Percentiles rank a stretch among this genome's conserved stretches.
phyloP scores from a whole-genome alignment of 2,113 vertebrate species.

The Ammodytes dubius region DNA sequence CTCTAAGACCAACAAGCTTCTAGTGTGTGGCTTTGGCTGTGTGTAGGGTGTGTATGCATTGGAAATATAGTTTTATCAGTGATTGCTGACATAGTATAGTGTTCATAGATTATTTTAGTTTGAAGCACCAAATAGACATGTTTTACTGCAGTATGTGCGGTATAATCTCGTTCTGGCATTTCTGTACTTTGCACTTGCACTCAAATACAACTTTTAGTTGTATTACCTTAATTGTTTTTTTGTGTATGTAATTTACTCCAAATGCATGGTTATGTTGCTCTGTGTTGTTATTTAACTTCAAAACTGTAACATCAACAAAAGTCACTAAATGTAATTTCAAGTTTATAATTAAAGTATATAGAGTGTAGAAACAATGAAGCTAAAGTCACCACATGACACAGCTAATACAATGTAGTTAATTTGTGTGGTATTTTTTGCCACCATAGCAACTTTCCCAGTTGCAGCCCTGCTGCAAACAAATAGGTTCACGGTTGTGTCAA shows the following conservation, averaged over 20 bases:
- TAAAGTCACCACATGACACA: not conserved
- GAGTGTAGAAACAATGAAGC: not conserved
- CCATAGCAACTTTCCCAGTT: slow-evolving; percentile 18
- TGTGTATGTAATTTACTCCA: too few species aligned
- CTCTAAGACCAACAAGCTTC: slow-evolving; percentile 12
- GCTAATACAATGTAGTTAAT: not conserved
- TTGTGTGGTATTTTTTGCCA: slow-evolving; percentile 2
- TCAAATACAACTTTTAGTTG: too few species aligned
- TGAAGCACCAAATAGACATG: slow-evolving; percentile 5
- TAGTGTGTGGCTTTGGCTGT: slow-evolving; percentile 9
- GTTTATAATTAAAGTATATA: not conserved
- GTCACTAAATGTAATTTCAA: not conserved
- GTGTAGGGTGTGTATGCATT: not conserved
- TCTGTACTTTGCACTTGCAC: not conserved
- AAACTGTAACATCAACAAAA: too few species aligned
- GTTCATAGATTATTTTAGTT: not conserved
- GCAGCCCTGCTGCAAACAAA: slow-evolving; percentile 53
- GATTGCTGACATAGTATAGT: not conserved
- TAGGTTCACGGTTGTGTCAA: slow-evolving; percentile 44
- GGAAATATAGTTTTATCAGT: not conserved
- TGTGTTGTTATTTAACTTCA: too few species aligned
- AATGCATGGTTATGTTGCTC: too few species aligned
- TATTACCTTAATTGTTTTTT: too few species aligned
- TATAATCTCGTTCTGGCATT: not conserved
- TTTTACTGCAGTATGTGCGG: not conserved